Base-by-base conservation (phyloP, 2,797 vertebrate species). In the Tauraco hartlaubi region DNA sequence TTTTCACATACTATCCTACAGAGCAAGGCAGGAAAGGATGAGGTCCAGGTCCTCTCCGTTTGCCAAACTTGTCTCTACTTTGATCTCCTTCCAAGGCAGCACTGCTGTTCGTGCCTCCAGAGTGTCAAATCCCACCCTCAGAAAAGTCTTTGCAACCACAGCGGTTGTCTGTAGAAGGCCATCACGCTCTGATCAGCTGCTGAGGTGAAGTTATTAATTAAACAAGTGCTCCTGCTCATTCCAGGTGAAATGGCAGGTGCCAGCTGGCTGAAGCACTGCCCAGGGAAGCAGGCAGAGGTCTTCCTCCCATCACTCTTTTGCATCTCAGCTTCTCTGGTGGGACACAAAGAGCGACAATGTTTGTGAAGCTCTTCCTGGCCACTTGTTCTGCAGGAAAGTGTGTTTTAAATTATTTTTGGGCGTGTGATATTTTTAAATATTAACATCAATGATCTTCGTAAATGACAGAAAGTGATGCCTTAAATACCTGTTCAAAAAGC, bases 401-500 rank as follows among this genome's bases (percentile, higher is more conserved):
- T n/a, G 35, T 39, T 94, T 75, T 43, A 41, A 41, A 5, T 49
- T 26, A 46, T 55, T 9, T 54, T 3, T 59, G 13, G 29, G n/a
- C 46, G 31, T 44, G 58, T n/a, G 73, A n/a, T 96, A 90, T 92
- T 96, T 94, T 95, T 56, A 88, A 88, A 77, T 86, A 80, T 48
- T 43, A 78, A 69, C 62, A 71, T 76, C 63, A 73, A 5, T 29
- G 51, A 43, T 94, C 48, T 81, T 84, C 3, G 2, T 76, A 75
- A 91, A 51, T 41, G 66, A 28, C 82, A 90, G 90, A 94, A 95
- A 88, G 41, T 8, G 72, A 43, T 91, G 77, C 67, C 74, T 79
- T 86, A 94, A 94, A 92, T 96, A 94, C 93, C 85, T 94, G 93
- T 37, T 90, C 59, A 76, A 95, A 95, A 88, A 74, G 23, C 59